These are phyloP conservation scores for Tenebrosternarchus preto DNA, from an alignment of 2,113 vertebrate species.

Conservation along the genomic window DNA sequence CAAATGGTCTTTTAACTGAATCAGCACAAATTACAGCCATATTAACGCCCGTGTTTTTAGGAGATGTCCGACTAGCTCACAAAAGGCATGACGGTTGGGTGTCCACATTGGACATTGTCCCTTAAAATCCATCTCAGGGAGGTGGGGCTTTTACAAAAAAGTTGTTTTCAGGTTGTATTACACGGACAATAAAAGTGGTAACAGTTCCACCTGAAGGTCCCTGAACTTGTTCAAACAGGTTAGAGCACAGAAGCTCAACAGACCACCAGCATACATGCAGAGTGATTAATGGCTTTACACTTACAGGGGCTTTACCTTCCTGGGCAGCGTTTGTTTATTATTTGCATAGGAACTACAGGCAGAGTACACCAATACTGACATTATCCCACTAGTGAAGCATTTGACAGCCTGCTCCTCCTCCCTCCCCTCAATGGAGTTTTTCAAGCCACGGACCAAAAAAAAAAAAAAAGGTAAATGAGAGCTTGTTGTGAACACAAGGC, in stretches of 20 bases:
- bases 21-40: too few species aligned
- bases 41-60: too few species aligned
- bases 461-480: conserved; percentile 17
- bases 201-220: not conserved
- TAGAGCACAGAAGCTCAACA: conserved; percentile 4
- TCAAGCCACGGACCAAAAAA: not conserved
- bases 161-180: not conserved
- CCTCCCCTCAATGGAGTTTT: not conserved
- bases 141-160: too few species aligned
- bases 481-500: conserved; percentile 58
- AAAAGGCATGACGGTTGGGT: too few species aligned
- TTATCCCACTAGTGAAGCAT: not conserved
- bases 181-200: not conserved
- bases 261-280: not conserved
- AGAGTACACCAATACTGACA: not conserved
- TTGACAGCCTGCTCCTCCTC: not conserved
- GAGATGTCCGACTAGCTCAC: too few species aligned
- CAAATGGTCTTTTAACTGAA: too few species aligned
- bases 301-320: not conserved
- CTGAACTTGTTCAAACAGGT: conserved; percentile 38
- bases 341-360: not conserved
- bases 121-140: too few species aligned
- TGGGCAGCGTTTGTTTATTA: not conserved
- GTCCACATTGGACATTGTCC: too few species aligned
- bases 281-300: not conserved